Base-by-base conservation (phyloP, 2,113 vertebrate species). In the Xenus cinereus region DNA sequence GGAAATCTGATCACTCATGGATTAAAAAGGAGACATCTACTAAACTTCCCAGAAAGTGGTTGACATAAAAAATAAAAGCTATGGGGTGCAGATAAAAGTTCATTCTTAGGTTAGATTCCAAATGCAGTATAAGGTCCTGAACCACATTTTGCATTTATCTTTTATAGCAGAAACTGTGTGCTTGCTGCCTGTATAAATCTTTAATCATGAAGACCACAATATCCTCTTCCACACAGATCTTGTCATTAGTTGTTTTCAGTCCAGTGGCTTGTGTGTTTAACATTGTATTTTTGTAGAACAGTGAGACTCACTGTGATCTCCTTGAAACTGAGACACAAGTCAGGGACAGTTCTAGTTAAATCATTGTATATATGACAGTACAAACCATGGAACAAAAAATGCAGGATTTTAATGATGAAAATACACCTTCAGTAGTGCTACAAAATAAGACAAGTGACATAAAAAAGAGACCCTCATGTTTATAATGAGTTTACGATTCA, bases 21-120 rank as follows among this genome's bases (percentile, higher is more conserved):
- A 94, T 94, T 93, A 86, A 76, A 85, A 92, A 91, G 17, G 39
- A 93, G 64, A 67, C 27, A 87, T 68, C 64, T 88, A 54, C 41
- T 43, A 80, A 85, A 78, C 43, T 83, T 94, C 35, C 32, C 60
- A 83, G 60, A 93, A 81, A 73, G 23, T n/a, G n/a, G 23, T 10
- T 86, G 51, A 67, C 21, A 12, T 6, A 50, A 88, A 90, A 79
- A 68, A 51, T 8, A 32, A 63, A 86, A 56, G 16, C 60, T 74
- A 84, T 82, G 23, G 27, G 19, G 35, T 88, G 26, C 53, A 84
- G 39, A 81, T 57, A 62, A 54, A 94, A 85, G 90, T 91, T 95
- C 90, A 81, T 82, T 89, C 39, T 51, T 86, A 41, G 66, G 62
- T 95, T 96, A 89, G 56, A 50, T 75, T 75, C 43, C 26, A 91